Percentiles rank a stretch among this genome's conserved stretches.
Conservation (phyloP, 2,113 vertebrate species). For the Gymnocephalus cernua region DNA sequence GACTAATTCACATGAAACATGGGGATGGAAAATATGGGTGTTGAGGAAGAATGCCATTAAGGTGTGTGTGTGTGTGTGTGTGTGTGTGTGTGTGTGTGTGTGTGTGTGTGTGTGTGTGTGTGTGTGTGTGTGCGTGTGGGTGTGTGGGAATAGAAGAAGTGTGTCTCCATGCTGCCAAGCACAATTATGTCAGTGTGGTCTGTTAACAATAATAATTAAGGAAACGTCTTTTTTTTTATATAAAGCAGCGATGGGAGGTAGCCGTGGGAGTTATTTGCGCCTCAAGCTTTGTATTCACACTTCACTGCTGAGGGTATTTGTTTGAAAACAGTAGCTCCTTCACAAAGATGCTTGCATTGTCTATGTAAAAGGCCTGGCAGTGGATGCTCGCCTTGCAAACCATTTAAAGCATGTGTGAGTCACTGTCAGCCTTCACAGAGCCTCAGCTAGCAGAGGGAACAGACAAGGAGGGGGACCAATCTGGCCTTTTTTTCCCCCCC, state of each 20-base stretch:
- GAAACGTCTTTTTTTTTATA: neutral
- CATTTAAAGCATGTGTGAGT: conserved; percentile 62
- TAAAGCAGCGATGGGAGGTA: conserved; percentile 9
- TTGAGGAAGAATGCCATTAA: conserved; percentile 63
- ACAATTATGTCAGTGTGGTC: conserved; percentile 51
- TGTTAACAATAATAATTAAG: conserved; percentile 48
- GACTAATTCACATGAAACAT: conserved; percentile 66
- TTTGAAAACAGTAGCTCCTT: conserved; percentile 36
- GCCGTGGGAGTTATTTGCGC: conserved; percentile 42
- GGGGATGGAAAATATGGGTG: conserved; percentile 66
- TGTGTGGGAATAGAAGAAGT: no score
- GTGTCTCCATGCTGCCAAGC: conserved; percentile 42
- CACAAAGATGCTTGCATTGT: conserved; percentile 32
- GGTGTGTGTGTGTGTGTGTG: conserved; percentile 14
- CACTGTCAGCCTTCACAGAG: conserved; percentile 49
- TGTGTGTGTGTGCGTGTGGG: conserved; percentile 17
- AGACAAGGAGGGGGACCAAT: conserved; percentile 35
- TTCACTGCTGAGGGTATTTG: conserved; percentile 44
- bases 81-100: neutral
- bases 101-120: neutral
- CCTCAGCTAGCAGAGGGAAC: conserved; percentile 26
- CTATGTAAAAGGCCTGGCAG: conserved; percentile 16
- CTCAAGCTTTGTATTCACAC: conserved; percentile 36
- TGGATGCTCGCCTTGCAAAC: conserved; percentile 25
- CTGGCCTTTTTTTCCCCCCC: neutral